Base-by-base conservation (phyloP, 2,888 invertebrate species). In the Hyles lineata region DNA sequence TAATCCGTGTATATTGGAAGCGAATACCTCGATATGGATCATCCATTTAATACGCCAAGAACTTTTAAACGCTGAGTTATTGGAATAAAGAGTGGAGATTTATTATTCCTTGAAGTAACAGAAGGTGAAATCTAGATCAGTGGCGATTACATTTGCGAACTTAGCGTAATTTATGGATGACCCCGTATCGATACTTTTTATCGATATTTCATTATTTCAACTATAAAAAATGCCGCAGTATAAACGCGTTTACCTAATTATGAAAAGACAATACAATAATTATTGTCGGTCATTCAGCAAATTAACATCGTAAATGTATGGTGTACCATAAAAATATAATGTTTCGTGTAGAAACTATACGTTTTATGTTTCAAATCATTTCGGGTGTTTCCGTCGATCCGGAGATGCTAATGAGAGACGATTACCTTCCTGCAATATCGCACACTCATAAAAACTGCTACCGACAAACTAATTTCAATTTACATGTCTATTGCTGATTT, bases 281-380 rank as follows among this genome's bases (percentile, higher is more conserved):
- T 67, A 67, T 67, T 67, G 43, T 67, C 43, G 63, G 43, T 35
- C 63, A 32, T 23, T 35, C 32, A 32, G 43, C 63, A 67, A 67
- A 43, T 43, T 6, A 63, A 43, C 23, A 43, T 67, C 23, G 17
- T 23, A 60, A 60, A 23, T 60, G 52, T 52, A 19, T 55, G 60
- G 25, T 25, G 25, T 25, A 60, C 23, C 60, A 60, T 60, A 25
- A 29, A 25, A 23, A 60, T n/a, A 55, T 55, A n/a, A 55, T 55
- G n/a, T 55, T 7, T n/a, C n/a, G n/a, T 55, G 55, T 55, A n/a
- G 19, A 60, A 62, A 32, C 19, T 62, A 29, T 7, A 19, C 25
- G 29, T 15, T 29, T 23, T 29, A 17, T 29, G 62, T n/a, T 29
- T 62, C 17, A 29, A 9, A 32, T 23, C 19, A 32, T 19, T 62